Base-by-base conservation (phyloP, 2,888 invertebrate genomes). In the Marronus borbonicus region DNA sequence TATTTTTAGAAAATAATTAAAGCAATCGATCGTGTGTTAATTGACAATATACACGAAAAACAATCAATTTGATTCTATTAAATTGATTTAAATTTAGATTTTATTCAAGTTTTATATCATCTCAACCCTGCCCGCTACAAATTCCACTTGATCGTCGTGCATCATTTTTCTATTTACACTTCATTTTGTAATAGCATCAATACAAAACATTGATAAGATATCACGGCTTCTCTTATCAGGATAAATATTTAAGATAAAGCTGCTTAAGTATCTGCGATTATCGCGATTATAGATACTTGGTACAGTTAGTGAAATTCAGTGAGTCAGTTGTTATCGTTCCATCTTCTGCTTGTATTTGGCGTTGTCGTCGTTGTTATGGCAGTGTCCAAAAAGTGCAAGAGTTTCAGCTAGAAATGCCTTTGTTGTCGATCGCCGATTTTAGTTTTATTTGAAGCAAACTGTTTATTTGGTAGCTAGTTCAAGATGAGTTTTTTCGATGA, bases 401-500 rank as follows among this genome's bases (percentile, higher is more conserved):
- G 12, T 8, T 44, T 12, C 8, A 12, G 12, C 2, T 12, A 44
- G 44, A 44, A 12, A 44, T 44, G 44, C 7, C 12, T 12, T 44
- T 8, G 44, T 12, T 8, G 1, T 44, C 12, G 8, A 12, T 44
- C 10, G 44, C 8, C 8, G 8, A 44, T 44, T 10, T 44, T 44
- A 44, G 1, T 44, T 20, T 60, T 60, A 20, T 60, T 20, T 20
- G 5, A 20, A 60, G 7, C 8, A 36, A 24, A 8, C 31, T 5
- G 31, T 36, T 4, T 7, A 5, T 5, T 36, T 36, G 5, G 31
- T 4, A 36, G 31, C 4, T 4, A 36, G 0, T 39, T 49, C 31
- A 52, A 62, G 28, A 76, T 76, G 76, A 76, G 62, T 49, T 76
- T 76, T 8, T 65, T 76, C 3, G 76, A 76, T 12, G 76, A 76